Base-by-base conservation (phyloP, 1,140 invertebrate species). In the Drosophila bipectinata region DNA sequence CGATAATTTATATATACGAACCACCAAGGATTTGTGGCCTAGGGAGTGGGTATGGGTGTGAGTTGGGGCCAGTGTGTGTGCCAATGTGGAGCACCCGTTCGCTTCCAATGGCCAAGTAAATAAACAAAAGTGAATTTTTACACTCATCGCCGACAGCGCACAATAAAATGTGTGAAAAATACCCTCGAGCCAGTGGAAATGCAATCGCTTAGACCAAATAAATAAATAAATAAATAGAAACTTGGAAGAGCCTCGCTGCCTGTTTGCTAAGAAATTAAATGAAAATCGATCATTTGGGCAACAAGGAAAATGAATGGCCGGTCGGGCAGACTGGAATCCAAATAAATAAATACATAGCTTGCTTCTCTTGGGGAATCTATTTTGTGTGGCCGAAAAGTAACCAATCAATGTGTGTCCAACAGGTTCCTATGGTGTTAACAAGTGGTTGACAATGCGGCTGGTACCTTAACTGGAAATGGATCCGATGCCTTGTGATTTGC, bases 141-240 rank as follows among this genome's bases (percentile, higher is more conserved):
- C 77, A 85, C 80, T 73, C 76, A 83, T 52, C 58, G 66, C 62
- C 61, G 72, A 55, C 76, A 72, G 63, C 71, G 72, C 53, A 63
- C 77, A 87, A 87, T 87, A 77, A 87, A 87, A 87, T 87, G 83
- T 88, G 83, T 87, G 79, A 87, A 88, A 87, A 83, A 87, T 88
- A 76, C 75, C 79, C 51, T 59, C 28, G 57, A 61, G 57, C 37
- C 26, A 57, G 61, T 77, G 83, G 59, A 60, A 87, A 83, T 88
- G 79, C 83, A 87, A 62, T 45, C 68, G 63, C 54, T 28, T 41
- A 56, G 52, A 39, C 61, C 63, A 72, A 77, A 77, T 77, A 85
- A 81, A 85, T 80, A 79, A 80, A 79, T 84, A 84, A 72, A 85
- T 71, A 75, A 72, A 64, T 63, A 71, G 41, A 74, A 59, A 49